Percentiles rank a stretch among this genome's conserved stretches.
phyloP scores from a whole-genome alignment of 2,888 invertebrate species.

The Plagodis pulveraria region DNA sequence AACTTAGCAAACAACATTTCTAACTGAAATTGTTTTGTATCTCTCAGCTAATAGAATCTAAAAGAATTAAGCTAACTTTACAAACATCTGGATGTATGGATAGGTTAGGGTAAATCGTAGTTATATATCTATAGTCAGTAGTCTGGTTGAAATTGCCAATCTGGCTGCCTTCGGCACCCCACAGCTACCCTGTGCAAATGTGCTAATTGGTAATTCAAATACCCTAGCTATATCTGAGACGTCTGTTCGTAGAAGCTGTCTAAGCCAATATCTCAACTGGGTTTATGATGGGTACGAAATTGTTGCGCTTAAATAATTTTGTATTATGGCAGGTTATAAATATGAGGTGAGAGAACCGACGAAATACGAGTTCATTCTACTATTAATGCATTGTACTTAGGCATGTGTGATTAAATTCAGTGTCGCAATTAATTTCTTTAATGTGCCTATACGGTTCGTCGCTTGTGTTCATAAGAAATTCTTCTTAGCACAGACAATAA shows the following conservation, averaged over 20 bases:
- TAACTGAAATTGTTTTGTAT: conserved; percentile 17
- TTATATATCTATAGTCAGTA: conserved; percentile 9
- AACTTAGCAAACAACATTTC: conserved; percentile 11
- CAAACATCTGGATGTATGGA: conserved; percentile 13
- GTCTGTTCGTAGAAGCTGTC: conserved; percentile 22
- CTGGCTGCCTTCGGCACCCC: conserved; percentile 19
- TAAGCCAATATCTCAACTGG: conserved; percentile 19
- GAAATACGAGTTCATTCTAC: no score
- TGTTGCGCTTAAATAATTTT: conserved; percentile 4
- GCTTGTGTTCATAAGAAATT: no score
- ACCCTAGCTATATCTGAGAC: conserved; percentile 16
- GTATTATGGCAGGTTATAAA: no score
- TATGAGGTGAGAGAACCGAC: no score
- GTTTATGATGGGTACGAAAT: conserved; percentile 18
- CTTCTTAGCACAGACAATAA: no score
- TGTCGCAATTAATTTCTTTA: no score
- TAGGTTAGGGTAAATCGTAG: conserved; percentile 14
- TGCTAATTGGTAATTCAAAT: conserved; percentile 32
- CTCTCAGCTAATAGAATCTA: conserved; percentile 19
- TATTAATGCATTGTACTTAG: no score
- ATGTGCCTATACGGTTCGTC: no score
- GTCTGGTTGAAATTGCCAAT: conserved; percentile 25
- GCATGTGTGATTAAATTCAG: no score
- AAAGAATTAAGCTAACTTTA: conserved; percentile 11
- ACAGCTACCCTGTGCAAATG: conserved; percentile 30